A percentile compares a stretch with the other conserved stretches of the same genome.
Conservation (phyloP, 2,888 invertebrate genomes). For the Lepetodrilus schrolli region DNA sequence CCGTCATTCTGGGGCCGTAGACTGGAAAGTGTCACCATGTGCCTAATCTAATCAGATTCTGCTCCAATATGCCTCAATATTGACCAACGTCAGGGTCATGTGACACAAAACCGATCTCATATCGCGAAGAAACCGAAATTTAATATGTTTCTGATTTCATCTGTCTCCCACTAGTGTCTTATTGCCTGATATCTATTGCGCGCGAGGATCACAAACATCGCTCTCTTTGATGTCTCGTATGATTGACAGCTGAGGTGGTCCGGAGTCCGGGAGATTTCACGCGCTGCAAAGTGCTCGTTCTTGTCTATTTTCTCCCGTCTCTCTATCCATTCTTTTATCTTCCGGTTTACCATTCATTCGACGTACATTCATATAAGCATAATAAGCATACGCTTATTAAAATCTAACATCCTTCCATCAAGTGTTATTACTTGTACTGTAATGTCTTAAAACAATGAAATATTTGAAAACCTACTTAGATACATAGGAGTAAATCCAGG, state of each 20-base stretch:
- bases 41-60: constrained; percentile 9
- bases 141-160: constrained; percentile 22
- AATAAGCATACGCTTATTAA: neutral
- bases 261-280: neutral
- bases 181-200: constrained; percentile 22
- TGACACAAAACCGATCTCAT: constrained; percentile 11
- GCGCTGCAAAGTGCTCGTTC: neutral
- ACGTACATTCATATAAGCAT: neutral
- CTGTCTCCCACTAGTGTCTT: neutral
- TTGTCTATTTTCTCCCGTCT: neutral
- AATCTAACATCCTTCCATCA: neutral
- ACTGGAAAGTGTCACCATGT: too few relatives aligned
- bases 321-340: neutral
- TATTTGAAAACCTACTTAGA: neutral
- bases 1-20: too few relatives aligned
- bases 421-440: neutral
- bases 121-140: constrained; percentile 10
- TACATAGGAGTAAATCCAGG: neutral
- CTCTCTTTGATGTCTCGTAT: constrained; percentile 1
- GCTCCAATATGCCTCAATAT: neutral
- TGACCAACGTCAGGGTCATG: neutral
- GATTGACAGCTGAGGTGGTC: constrained; percentile 24
- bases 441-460: neutral
- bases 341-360: neutral
- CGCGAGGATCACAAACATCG: constrained; percentile 17